Conservation (phyloP, 2,888 invertebrate species). For the Timandra comae region DNA sequence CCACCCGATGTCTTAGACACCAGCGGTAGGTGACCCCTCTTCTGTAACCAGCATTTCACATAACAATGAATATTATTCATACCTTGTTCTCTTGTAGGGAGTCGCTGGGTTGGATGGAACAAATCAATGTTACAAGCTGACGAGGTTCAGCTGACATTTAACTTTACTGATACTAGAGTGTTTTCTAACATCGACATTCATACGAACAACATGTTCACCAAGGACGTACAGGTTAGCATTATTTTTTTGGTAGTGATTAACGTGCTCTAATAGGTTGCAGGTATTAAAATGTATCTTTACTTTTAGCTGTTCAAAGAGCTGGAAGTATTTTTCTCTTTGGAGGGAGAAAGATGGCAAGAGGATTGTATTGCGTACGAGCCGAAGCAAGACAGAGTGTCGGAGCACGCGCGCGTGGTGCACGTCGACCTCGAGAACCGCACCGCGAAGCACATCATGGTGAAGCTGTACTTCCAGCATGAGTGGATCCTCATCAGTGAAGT, state of each 20-base stretch:
- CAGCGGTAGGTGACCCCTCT: slow-evolving; percentile 61
- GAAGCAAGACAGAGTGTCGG: slow-evolving; percentile 73
- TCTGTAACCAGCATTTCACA: not conserved
- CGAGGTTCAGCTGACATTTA: slow-evolving; percentile 85
- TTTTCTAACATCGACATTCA: slow-evolving; percentile 85
- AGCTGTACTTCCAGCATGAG: slow-evolving; percentile 85
- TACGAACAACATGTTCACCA: slow-evolving; percentile 87
- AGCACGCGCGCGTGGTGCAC: slow-evolving; percentile 80
- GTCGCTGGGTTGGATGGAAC: slow-evolving; percentile 93
- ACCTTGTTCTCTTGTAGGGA: slow-evolving; percentile 55
- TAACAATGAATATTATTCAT: not conserved
- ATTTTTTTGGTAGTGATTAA: no score
- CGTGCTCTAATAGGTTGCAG: no score
- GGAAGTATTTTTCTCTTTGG: slow-evolving; percentile 86
- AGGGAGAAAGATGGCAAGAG: slow-evolving; percentile 84
- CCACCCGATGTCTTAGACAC: slow-evolving; percentile 75
- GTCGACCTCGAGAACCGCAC: slow-evolving; percentile 85
- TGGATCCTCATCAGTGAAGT: slow-evolving; percentile 95
- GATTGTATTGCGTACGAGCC: slow-evolving; percentile 80
- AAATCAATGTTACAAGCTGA: slow-evolving; percentile 77
- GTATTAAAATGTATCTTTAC: no score
- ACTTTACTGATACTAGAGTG: slow-evolving; percentile 85
- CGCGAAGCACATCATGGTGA: slow-evolving; percentile 84
- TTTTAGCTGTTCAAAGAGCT: slow-evolving; percentile 84
- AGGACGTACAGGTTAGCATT: slow-evolving; percentile 82